Base-by-base conservation (phyloP, 2,113 vertebrate genomes). In the Potamarius usumacintae region DNA sequence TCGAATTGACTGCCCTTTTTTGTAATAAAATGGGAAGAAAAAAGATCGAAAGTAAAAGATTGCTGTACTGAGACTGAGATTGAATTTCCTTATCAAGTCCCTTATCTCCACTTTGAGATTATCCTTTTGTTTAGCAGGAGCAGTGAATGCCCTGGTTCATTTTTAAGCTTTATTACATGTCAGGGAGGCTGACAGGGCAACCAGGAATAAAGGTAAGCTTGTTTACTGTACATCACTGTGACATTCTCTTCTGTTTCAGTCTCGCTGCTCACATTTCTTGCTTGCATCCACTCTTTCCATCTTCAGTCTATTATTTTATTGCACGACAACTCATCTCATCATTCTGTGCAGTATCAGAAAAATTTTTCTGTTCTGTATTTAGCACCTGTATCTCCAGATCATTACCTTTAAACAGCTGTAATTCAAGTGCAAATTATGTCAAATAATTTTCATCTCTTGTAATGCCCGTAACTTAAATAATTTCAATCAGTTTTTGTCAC, bases 51-150 rank as follows among this genome's bases (percentile, higher is more conserved):
- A 83, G 57, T 78, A 82, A 78, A 88, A 82, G 57, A 50, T 34
- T 85, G 62, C 55, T 79, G 84, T 81, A 89, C 69, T 67, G 90
- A 89, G 88, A 88, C 90, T 88, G 89, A 91, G 92, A 93, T 86
- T 92, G 88, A 91, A 91, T 92, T 91, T 85, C 89, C 88, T 76
- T 93, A 93, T 94, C 92, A 67, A 92, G 87, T 90, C 85, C 89
- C 72, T 50, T 71, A 92, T 94, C 89, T 86, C 74, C 80, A 88
- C 85, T 86, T 69, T 53, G 84, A 84, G 60, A 74, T 14, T 48
- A 79, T 82, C 89, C 88, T 92, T 92, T 94, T 89, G 92, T 91
- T 89, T 89, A 91, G 65, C 52, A 76, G 87, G 72, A 58, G 71
- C 62, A 27, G 58, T 55, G 87, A 89, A 77, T 62, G n/a, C 82